Percentiles rank a stretch among this genome's conserved stretches.
These are phyloP conservation scores for Epizoanthus stellaris DNA, from an alignment of 92 coral and sea anemone species.

Conservation along the genomic window DNA sequence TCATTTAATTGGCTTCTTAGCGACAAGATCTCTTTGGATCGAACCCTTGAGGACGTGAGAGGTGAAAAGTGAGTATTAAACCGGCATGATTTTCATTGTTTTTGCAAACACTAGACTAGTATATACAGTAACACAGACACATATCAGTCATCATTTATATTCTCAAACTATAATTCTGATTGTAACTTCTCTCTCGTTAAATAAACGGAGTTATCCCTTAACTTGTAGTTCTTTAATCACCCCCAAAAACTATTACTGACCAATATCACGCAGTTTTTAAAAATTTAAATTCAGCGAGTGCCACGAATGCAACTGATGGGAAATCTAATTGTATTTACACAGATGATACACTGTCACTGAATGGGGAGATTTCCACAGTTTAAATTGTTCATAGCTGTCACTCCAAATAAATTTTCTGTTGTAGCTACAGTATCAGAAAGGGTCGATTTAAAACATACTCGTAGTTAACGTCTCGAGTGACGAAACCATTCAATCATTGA, in stretches of 20 bases:
- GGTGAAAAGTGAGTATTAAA: constrained; percentile 74
- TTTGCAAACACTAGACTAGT: not conserved
- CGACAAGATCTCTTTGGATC: constrained; percentile 88
- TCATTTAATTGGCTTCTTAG: constrained; percentile 98
- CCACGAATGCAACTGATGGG: constrained; percentile 35
- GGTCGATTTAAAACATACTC: not conserved
- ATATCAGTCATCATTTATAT: not conserved
- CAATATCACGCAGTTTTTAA: not conserved
- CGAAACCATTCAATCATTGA: too few species aligned
- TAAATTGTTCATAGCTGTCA: not conserved
- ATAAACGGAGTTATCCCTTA: not conserved
- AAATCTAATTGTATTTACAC: not conserved
- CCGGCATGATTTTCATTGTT: not conserved
- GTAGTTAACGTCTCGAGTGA: not conserved
- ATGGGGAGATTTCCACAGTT: not conserved
- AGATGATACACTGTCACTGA: not conserved
- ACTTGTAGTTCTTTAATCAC: not conserved
- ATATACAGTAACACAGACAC: not conserved
- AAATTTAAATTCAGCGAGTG: constrained; percentile 37
- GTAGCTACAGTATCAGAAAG: not conserved
- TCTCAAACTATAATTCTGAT: too few species aligned
- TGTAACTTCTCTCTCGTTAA: too few species aligned
- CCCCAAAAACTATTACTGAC: not conserved
- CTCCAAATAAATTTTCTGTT: not conserved
- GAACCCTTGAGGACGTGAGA: constrained; percentile 93